These are phyloP conservation scores for Cylindroiulus punctatus DNA, from an alignment of 2,888 invertebrate species.

Conservation along the genomic window DNA sequence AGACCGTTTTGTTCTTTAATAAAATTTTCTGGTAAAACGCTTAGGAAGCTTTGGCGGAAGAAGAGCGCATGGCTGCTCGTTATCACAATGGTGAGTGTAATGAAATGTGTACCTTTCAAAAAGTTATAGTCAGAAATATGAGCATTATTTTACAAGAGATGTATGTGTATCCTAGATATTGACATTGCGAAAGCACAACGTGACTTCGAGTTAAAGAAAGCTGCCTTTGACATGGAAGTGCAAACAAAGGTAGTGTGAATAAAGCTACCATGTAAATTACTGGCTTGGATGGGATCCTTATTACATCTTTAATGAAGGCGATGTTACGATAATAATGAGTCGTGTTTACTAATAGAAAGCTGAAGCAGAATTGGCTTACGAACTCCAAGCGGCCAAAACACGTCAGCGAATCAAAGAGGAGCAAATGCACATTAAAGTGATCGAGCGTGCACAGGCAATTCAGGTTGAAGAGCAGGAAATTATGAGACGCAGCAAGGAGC, in stretches of 20 bases:
- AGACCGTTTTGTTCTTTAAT: no score
- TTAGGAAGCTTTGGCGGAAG: conserved; percentile 91
- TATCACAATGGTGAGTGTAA: conserved; percentile 77
- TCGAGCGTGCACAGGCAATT: conserved; percentile 92
- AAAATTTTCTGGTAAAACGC: neutral
- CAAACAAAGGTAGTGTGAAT: conserved; percentile 79
- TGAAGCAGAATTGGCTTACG: conserved; percentile 93
- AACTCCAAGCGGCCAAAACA: conserved; percentile 93
- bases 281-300: no score
- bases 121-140: neutral
- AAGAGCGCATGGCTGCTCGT: conserved; percentile 93
- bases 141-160: neutral
- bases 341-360: conserved; percentile 72
- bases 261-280: no score
- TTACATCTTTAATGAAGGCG: no score
- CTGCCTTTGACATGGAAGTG: conserved; percentile 96
- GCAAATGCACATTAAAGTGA: conserved; percentile 94
- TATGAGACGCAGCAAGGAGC: conserved; percentile 86
- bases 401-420: conserved; percentile 96
- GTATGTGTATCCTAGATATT: conserved; percentile 71
- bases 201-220: conserved; percentile 96
- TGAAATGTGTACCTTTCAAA: neutral
- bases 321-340: neutral
- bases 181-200: conserved; percentile 97
- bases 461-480: conserved; percentile 97